phyloP scores from a whole-genome alignment of 23 tunicate species.

The Trididemnum nubilum region DNA sequence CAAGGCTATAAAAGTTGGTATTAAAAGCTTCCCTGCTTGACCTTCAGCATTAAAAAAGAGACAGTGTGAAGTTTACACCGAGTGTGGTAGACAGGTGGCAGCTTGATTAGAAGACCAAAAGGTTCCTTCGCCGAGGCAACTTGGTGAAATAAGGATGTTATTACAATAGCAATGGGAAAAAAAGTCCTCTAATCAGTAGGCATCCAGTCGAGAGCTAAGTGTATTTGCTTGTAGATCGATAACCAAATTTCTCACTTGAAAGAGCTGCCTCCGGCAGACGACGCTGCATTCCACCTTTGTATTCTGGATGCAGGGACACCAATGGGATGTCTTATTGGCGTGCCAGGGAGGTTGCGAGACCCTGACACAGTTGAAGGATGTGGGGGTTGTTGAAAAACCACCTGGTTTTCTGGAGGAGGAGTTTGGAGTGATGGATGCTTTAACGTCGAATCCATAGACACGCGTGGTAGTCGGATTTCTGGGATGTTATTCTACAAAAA shows the following conservation, averaged over 20 bases:
- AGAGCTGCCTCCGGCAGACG: constrained; percentile 59
- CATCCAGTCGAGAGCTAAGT: too few species aligned
- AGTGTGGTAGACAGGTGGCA: too few species aligned
- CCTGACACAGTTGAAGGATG: constrained; percentile 64
- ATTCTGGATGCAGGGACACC: not conserved
- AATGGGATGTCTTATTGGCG: constrained; percentile 41
- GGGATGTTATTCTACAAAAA: constrained; percentile 66
- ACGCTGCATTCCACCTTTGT: constrained; percentile 54
- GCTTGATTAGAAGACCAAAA: too few species aligned
- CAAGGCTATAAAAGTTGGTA: too few species aligned
- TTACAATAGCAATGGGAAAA: too few species aligned
- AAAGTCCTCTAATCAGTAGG: too few species aligned
- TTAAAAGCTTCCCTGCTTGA: too few species aligned
- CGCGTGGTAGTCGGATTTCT: constrained; percentile 86
- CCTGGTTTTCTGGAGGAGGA: constrained; percentile 22
- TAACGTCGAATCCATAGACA: constrained; percentile 37
- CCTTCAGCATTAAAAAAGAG: too few species aligned
- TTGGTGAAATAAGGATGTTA: too few species aligned
- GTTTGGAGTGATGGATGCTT: constrained; percentile 50
- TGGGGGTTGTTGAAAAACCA: constrained; percentile 41
- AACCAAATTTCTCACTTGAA: constrained; percentile 93
- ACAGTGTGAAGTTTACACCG: too few species aligned
- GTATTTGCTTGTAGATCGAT: too few species aligned
- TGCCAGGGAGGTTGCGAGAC: constrained; percentile 43
- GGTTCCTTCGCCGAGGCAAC: too few species aligned